These are phyloP conservation scores for Hypercompe scribonia DNA, from an alignment of 2,888 invertebrate genomes.

Conservation along the genomic window DNA sequence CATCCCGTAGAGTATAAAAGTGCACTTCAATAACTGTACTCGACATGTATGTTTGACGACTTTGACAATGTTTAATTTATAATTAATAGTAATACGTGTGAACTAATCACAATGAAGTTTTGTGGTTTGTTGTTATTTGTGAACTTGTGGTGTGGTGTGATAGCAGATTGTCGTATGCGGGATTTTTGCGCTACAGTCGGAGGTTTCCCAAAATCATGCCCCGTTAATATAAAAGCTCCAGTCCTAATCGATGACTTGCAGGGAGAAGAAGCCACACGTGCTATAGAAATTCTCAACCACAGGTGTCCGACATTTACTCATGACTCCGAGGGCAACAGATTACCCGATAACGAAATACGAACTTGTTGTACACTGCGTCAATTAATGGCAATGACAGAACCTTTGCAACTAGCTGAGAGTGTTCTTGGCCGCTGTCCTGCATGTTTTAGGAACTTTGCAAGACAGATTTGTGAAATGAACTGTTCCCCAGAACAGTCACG, in stretches of 20 bases:
- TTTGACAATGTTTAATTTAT: conserved; percentile 27
- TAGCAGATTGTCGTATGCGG: conserved; percentile 67
- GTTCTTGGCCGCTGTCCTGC: conserved; percentile 93
- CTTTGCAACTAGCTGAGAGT: conserved; percentile 88
- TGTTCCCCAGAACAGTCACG: conserved; percentile 91
- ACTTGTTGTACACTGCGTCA: conserved; percentile 89
- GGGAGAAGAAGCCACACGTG: conserved; percentile 66
- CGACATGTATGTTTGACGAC: conserved; percentile 14
- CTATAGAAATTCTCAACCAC: conserved; percentile 71
- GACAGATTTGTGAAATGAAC: conserved; percentile 92
- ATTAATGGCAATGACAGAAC: conserved; percentile 80
- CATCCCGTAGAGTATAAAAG: conserved; percentile 34
- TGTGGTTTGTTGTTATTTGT: conserved; percentile 51
- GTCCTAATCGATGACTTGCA: conserved; percentile 63
- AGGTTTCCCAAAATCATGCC: conserved; percentile 49
- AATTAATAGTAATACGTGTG: conserved; percentile 21
- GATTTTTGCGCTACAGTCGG: too few relatives aligned
- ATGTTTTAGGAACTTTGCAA: conserved; percentile 92
- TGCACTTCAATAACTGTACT: conserved; percentile 44
- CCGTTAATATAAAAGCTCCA: conserved; percentile 57
- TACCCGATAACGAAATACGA: conserved; percentile 68
- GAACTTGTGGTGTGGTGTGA: conserved; percentile 59
- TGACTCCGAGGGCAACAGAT: conserved; percentile 69
- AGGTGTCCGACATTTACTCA: conserved; percentile 88
- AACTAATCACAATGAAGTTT: conserved; percentile 58